Base-by-base conservation (phyloP, 1,140 invertebrate genomes). In the Galleria mellonella region DNA sequence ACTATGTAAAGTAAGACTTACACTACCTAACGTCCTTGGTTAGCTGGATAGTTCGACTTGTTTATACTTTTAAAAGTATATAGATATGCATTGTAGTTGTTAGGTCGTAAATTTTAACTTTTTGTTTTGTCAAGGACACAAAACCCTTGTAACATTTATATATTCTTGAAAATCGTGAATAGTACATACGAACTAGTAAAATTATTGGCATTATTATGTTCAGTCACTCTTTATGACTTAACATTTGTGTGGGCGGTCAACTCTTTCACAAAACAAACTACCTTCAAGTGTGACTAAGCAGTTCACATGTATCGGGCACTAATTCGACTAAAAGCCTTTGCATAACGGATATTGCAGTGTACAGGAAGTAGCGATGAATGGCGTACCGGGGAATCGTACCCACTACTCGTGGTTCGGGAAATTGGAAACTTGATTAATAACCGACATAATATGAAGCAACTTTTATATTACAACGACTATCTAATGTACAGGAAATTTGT, bases 291-390 rank as follows among this genome's bases (percentile, higher is more conserved):
- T 68, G 62, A 68, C 43, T 46, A 52, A 70, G 59, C 64, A 38
- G 23, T 56, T 47, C 33, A n/a, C 30, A 31, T 30, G 63, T 55
- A 56, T 48, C 61, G 44, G 35, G 37, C 7, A 1, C 5, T 60
- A 58, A 71, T 66, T 58, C 49, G 33, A 13, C 52, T 76, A 64
- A 76, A 76, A 76, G 72, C 60, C 43, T 70, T 65, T 41, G 45
- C 42, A 42, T 35, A 32, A 51, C 69, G 72, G 72, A 72, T 67
- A 76, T 73, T 76, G 62, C 58, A 61, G 64, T 64, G 50, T 53
- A 33, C 47, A 50, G 53, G 53, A 52, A 55, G 43, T 44, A 43
- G 29, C 29, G 49, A 53, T 50, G 49, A 59, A 51, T 57, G 52
- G 51, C 6, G 17, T 23, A 23, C 2, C 17, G 17, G 17, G 6